phyloP scores from a whole-genome alignment of 2,113 vertebrate genomes.

The Sylvicapra grimmia region DNA sequence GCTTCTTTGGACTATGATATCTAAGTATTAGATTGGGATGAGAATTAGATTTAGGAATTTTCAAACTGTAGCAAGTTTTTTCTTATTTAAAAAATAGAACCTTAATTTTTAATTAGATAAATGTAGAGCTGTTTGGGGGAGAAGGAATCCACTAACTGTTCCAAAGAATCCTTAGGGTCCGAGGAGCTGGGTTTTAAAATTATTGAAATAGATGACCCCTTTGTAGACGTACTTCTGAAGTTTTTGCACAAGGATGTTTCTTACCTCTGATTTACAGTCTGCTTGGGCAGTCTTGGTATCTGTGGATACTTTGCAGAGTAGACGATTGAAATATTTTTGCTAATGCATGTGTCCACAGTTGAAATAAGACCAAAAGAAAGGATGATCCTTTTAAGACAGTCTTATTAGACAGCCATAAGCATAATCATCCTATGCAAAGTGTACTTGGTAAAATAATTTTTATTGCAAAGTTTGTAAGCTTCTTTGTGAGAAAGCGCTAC shows the following conservation, averaged over 20 bases:
- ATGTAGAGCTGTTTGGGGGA: background rate
- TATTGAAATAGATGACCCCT: background rate
- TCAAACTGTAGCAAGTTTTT: background rate
- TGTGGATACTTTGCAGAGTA: background rate
- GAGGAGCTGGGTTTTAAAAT: background rate
- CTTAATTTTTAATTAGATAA: background rate
- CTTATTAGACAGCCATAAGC: background rate
- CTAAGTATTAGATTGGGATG: background rate
- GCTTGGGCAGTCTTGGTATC: background rate
- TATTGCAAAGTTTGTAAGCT: background rate
- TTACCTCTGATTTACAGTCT: background rate
- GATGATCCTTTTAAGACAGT: background rate
- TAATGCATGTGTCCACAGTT: background rate
- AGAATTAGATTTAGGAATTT: background rate
- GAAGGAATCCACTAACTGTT: background rate
- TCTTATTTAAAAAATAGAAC: background rate
- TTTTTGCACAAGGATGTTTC: background rate
- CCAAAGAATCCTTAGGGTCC: background rate
- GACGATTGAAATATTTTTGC: background rate
- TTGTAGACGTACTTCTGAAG: background rate
- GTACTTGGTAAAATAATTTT: background rate
- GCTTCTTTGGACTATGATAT: background rate
- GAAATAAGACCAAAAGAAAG: slow-evolving; percentile 18
- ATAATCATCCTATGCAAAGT: background rate
- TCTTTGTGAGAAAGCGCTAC: background rate